phyloP scores from a whole-genome alignment of 2,113 vertebrate species.

The Chrysochloris asiatica region DNA sequence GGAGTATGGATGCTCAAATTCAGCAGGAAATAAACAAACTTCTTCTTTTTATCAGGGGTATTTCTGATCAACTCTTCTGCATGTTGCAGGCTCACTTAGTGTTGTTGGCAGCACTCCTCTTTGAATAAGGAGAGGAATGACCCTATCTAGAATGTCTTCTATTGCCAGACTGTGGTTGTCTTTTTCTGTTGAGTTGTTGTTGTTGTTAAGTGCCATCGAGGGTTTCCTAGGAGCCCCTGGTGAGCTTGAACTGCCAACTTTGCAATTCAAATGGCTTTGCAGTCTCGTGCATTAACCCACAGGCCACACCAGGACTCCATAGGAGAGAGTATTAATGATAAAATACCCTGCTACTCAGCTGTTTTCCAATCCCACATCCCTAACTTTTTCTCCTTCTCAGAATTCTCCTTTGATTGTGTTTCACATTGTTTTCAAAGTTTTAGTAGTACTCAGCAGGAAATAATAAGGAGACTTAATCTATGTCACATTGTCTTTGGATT shows the following conservation, averaged over 20 bases:
- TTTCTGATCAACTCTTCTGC: not conserved
- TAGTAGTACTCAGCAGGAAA: too few relatives aligned
- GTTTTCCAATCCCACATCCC: not conserved
- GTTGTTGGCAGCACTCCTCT: not conserved
- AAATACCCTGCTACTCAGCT: not conserved
- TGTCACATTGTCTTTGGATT: too few relatives aligned
- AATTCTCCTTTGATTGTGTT: too few relatives aligned
- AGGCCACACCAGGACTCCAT: too few relatives aligned
- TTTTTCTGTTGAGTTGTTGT: not conserved
- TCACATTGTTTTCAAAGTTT: too few relatives aligned
- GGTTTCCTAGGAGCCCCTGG: too few relatives aligned
- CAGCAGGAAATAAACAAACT: not conserved
- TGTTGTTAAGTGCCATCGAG: too few relatives aligned
- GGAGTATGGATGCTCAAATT: not conserved
- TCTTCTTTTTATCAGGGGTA: too few relatives aligned
- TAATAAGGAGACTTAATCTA: too few relatives aligned
- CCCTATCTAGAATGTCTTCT: not conserved
- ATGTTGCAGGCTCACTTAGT: not conserved
- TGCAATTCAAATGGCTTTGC: too few relatives aligned
- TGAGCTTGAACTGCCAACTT: too few relatives aligned
- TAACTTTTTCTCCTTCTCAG: not conserved
- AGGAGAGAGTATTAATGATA: not conserved
- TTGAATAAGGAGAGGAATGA: not conserved
- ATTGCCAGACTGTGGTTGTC: not conserved
- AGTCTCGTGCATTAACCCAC: too few relatives aligned